A percentile compares a stretch with the other conserved stretches of the same genome.
Evolutionary conservation across 2,797 vertebrate species (phyloP).

Genomic region (Sphenopsis melanotis): DNA sequence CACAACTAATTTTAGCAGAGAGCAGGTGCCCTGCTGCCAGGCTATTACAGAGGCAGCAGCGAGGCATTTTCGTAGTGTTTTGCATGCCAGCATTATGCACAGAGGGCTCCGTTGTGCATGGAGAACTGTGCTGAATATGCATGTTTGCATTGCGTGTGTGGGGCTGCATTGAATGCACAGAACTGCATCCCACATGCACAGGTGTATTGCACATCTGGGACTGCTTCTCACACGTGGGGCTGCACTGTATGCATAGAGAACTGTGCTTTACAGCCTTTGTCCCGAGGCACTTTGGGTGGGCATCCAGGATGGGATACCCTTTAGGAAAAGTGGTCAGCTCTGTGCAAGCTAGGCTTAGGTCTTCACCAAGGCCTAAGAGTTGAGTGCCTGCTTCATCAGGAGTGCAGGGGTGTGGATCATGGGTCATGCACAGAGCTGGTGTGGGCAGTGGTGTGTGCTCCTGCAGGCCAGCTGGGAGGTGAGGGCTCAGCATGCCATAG

Average conservation of each 20-base stretch:
- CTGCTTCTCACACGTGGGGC: not conserved
- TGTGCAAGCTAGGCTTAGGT: not conserved
- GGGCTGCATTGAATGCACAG: not conserved
- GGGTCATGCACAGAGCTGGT: accelerated
- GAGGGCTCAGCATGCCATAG: accelerated
- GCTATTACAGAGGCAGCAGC: accelerated
- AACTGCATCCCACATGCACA: not conserved
- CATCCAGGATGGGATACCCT: not conserved
- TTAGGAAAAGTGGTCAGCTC: not conserved
- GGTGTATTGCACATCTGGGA: not conserved
- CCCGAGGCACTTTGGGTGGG: not conserved
- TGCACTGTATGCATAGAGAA: not conserved
- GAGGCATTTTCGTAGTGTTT: accelerated
- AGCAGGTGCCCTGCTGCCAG: not conserved
- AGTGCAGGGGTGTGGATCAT: accelerated
- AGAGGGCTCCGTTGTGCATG: accelerated
- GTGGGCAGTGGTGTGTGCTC: not conserved
- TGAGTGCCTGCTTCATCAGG: not conserved
- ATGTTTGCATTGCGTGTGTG: not conserved
- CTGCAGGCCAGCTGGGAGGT: not conserved
- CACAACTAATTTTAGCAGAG: not conserved
- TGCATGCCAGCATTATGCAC: not conserved
- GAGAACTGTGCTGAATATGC: not conserved
- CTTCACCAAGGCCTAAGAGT: not conserved
- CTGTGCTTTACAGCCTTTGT: not conserved